Evolutionary conservation across 2,113 vertebrate genomes (phyloP).

Genomic region (Xiphophorus couchianus): DNA sequence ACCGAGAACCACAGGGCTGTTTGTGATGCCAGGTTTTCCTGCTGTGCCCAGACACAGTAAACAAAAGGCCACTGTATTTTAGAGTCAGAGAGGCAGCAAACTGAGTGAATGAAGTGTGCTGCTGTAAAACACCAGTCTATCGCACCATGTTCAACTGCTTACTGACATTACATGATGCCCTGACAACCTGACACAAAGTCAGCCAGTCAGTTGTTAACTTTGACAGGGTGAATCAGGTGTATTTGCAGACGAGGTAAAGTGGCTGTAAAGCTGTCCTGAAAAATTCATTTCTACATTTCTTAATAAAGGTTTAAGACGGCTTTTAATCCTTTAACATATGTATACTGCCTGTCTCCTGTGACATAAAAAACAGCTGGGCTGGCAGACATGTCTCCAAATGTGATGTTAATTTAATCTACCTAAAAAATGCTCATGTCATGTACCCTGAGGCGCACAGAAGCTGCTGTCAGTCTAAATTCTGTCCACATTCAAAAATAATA

Average conservation of each 20-base stretch:
- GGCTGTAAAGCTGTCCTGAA: constrained; percentile 22
- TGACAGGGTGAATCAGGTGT: constrained; percentile 13
- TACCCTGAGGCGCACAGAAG: too few species aligned
- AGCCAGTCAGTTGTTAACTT: constrained; percentile 14
- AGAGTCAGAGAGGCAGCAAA: constrained; percentile 42
- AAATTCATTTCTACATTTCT: constrained; percentile 6
- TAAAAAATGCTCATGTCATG: too few species aligned
- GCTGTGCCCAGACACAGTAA: constrained; percentile 57
- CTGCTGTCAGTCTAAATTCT: too few species aligned
- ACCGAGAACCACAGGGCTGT: constrained; percentile 59
- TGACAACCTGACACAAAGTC: constrained; percentile 25
- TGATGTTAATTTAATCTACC: too few species aligned
- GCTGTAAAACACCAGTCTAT: constrained; percentile 13
- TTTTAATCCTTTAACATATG: too few species aligned
- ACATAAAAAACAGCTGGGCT: too few species aligned
- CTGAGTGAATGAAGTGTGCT: constrained; percentile 44
- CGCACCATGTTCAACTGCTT: constrained; percentile 2
- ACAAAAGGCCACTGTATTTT: constrained; percentile 74
- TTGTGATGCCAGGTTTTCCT: constrained; percentile 47
- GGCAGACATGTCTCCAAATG: too few species aligned
- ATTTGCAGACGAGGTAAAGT: constrained; percentile 17
- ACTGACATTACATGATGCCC: constrained; percentile 35
- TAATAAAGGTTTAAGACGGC: not conserved
- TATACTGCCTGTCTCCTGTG: not conserved
- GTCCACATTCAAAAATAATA: too few species aligned